These are phyloP conservation scores for Laterallus jamaicensis DNA, from an alignment of 2,113 vertebrate genomes.

Conservation along the genomic window DNA sequence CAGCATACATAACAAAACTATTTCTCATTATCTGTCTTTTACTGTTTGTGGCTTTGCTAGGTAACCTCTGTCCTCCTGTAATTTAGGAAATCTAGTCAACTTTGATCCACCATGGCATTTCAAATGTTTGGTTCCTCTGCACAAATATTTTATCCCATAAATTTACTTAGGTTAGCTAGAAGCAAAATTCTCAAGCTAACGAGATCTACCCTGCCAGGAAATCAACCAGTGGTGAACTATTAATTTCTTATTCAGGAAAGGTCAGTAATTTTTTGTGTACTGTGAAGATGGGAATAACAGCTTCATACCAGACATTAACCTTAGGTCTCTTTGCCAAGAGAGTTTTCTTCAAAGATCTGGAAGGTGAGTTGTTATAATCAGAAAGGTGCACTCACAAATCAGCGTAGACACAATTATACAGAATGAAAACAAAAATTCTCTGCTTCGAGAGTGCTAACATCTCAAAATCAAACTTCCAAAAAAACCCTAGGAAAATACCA, in stretches of 20 bases:
- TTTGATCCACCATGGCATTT: neutral
- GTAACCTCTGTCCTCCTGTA: neutral
- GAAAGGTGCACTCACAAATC: neutral
- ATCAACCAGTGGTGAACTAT: neutral
- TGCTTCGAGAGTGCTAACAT: neutral
- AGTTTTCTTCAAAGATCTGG: neutral
- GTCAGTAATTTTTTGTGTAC: conserved; percentile 6
- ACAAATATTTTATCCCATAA: neutral
- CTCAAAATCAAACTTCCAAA: neutral
- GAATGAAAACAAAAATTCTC: neutral
- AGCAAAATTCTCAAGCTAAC: neutral
- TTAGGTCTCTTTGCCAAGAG: neutral
- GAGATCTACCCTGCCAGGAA: neutral
- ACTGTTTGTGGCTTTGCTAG: neutral
- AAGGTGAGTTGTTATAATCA: neutral
- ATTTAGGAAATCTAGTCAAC: neutral
- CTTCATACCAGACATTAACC: neutral
- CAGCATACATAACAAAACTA: neutral
- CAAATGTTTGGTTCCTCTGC: neutral
- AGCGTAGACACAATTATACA: neutral
- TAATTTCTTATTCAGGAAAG: conserved; percentile 13
- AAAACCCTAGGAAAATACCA: neutral
- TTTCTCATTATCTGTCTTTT: neutral
- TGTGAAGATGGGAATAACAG: neutral
- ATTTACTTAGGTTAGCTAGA: neutral